These are phyloP conservation scores for Melanotaenia duboulayi DNA, from an alignment of 2,113 vertebrate genomes.

Conservation along the genomic window DNA sequence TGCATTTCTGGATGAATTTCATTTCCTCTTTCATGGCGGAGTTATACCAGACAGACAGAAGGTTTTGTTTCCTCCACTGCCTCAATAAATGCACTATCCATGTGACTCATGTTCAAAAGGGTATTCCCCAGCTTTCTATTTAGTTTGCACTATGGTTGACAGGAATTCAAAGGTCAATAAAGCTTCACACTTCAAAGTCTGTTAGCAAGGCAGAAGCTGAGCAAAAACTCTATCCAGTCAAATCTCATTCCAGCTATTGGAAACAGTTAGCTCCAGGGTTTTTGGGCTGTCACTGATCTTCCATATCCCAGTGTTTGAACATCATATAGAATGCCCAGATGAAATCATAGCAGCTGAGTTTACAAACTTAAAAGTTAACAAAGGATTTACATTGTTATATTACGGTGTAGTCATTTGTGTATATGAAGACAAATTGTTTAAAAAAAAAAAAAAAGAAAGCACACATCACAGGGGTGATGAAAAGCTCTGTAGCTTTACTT, in stretches of 20 bases:
- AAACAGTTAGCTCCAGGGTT: background rate
- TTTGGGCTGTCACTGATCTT: slow-evolving; percentile 12
- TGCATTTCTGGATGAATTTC: background rate
- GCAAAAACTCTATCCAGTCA: background rate
- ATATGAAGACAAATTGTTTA: background rate
- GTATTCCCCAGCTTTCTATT: slow-evolving; percentile 3
- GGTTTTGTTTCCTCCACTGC: background rate
- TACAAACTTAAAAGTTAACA: background rate
- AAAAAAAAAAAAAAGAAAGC: too few relatives aligned
- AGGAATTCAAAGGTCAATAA: slow-evolving; percentile 2
- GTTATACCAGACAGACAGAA: too few relatives aligned
- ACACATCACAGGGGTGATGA: slow-evolving; percentile 1
- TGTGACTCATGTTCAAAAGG: background rate
- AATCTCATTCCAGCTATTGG: background rate
- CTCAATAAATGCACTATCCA: background rate
- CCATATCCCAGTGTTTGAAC: background rate
- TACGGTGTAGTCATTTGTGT: background rate
- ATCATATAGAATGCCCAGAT: background rate
- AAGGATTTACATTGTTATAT: background rate
- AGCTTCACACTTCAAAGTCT: background rate
- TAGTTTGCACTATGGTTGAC: background rate
- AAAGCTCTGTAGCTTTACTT: slow-evolving; percentile 37
- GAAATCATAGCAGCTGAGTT: background rate
- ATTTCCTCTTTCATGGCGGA: too few relatives aligned
- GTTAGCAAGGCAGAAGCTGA: background rate